Evolutionary conservation across 1,140 invertebrate genomes (phyloP), one percentile per base, ranked within the genome.

Genomic region (Sycobia sp.): DNA sequence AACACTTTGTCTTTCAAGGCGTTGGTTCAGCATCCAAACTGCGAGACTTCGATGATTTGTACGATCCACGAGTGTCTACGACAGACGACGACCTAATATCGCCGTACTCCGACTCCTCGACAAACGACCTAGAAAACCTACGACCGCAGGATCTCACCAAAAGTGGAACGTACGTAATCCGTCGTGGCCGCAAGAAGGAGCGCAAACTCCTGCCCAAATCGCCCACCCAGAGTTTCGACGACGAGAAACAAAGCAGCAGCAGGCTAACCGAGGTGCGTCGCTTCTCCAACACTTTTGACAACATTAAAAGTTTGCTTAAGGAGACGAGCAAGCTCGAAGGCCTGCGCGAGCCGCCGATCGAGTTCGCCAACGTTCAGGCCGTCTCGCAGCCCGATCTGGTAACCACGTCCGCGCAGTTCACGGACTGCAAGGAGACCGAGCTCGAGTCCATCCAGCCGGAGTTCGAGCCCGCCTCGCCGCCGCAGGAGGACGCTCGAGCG

Each of bases 221-320:
- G 20, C 75, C 75, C 14, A 76, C 72, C 0, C 84, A 81, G 47
- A 71, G 77, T 16, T 73, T 77, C 47, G 82, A 83, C 75, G 81
- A 81, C 75, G 82, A 79, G 38, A 74, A 67, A 56, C 74, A 77
- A 5, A 84, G 85, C 47, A 82, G 80, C 54, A 82, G 81, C 51
- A 81, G 83, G 61, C 76, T 86, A 50, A 82, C 84, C 2, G 86
- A 88, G 68, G 83, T 84, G 53, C 89, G 89, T 73, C 86, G 89
- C 66, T 89, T 88, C 76, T 90, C 88, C 69, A 89, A 87, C 41
- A 91, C 90, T 2, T 92, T 91, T 76, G 89, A 91, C 80, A 90
- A 91, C 69, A 90, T 91, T 65, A 89, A 89, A 70, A 89, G 88
- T 36, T 74, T 92, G 44, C 83, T 91, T 46, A 88, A 87, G 71